These are phyloP conservation scores for Rhyacophila brunnea DNA, from an alignment of 1,140 invertebrate species.

Conservation along the genomic window DNA sequence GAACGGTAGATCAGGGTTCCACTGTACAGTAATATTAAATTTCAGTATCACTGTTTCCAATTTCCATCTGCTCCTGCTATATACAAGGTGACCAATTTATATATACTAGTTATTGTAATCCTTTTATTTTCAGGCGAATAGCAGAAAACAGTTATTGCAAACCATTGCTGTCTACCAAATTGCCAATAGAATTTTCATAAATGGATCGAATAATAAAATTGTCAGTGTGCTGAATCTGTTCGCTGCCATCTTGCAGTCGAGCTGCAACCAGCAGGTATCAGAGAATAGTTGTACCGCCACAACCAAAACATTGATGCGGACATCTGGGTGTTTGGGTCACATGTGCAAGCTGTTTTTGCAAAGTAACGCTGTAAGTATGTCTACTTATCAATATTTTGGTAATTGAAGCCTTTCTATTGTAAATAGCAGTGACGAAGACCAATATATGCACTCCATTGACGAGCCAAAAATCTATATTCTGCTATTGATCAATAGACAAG, in stretches of 20 bases:
- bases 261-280: too few species aligned
- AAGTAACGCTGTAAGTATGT: conserved; percentile 35
- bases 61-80: conserved; percentile 19
- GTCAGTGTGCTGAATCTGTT: conserved; percentile 41
- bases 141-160: conserved; percentile 38
- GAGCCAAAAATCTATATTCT: too few species aligned
- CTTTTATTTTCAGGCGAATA: conserved; percentile 33
- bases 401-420: background rate
- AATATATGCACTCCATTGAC: too few species aligned
- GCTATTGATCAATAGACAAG: background rate
- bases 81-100: conserved; percentile 38
- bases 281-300: conserved; percentile 12
- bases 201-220: conserved; percentile 36
- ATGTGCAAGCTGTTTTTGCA: conserved; percentile 35
- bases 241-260: conserved; percentile 36
- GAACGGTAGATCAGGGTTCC: too few species aligned
- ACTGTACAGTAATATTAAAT: too few species aligned
- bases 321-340: conserved; percentile 35
- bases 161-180: conserved; percentile 39
- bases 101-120: conserved; percentile 37
- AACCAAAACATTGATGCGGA: conserved; percentile 39
- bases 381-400: background rate
- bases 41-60: background rate
- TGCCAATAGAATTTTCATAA: conserved; percentile 36
- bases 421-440: too few species aligned